Evolutionary conservation across 2,113 vertebrate genomes (phyloP).

Genomic region (Opisthocomus hoazin): DNA sequence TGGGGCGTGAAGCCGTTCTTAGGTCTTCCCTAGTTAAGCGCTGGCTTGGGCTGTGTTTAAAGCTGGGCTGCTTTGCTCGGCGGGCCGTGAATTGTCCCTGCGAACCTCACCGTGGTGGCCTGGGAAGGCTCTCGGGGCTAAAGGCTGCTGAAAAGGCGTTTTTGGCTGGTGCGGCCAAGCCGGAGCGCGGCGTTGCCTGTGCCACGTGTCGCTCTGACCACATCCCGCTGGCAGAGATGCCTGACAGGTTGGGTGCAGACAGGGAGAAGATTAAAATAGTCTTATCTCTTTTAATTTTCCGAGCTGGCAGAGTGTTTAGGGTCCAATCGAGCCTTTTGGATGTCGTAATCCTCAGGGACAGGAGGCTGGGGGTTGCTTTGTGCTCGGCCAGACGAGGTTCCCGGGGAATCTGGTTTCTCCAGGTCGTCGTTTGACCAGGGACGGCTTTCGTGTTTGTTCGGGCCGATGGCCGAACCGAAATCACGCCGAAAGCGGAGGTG

Average conservation of each 20-base stretch:
- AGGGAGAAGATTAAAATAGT: no score
- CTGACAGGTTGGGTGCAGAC: no score
- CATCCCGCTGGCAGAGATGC: neutral
- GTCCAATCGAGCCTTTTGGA: no score
- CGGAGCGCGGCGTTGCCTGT: neutral
- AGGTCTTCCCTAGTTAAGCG: neutral
- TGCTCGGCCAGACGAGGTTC: neutral
- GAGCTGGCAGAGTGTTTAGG: no score
- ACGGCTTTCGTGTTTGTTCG: neutral
- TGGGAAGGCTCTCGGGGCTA: neutral
- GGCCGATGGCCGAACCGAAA: neutral
- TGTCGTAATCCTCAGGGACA: fast-evolving
- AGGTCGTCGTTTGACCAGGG: fast-evolving
- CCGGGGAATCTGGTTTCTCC: neutral
- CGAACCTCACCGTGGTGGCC: neutral
- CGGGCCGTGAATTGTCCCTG: fast-evolving
- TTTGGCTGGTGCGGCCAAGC: neutral
- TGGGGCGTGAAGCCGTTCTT: neutral
- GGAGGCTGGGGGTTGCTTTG: no score
- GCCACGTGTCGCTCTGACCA: fast-evolving
- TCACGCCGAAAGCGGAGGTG: neutral
- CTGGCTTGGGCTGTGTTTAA: neutral
- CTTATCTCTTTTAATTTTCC: no score
- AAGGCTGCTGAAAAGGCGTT: neutral
- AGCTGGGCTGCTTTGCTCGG: fast-evolving